Percentiles rank a stretch among this genome's conserved stretches.
These are phyloP conservation scores for Lepidiolamprologus cunningtoni DNA, from an alignment of 2,113 vertebrate genomes.

Conservation along the genomic window DNA sequence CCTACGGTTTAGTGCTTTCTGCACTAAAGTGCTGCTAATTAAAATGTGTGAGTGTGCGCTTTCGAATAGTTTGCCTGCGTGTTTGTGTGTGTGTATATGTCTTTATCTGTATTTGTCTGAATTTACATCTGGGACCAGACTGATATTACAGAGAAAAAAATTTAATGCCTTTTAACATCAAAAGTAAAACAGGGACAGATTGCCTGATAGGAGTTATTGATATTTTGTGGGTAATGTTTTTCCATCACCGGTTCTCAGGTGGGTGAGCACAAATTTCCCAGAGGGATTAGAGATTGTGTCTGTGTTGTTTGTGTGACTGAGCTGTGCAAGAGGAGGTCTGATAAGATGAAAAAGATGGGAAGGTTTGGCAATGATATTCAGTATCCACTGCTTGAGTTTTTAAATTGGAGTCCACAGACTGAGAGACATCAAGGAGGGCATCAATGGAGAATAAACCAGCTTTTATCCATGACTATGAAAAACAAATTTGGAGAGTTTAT, in stretches of 20 bases:
- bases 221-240: constrained; percentile 9
- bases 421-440: background rate
- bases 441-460: background rate
- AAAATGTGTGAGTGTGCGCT: constrained; percentile 28
- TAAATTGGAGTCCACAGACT: background rate
- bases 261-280: constrained; percentile 14
- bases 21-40: constrained; percentile 39
- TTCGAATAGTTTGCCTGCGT: background rate
- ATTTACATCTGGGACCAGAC: background rate
- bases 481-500: background rate
- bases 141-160: background rate
- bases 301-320: background rate
- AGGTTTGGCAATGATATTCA: background rate
- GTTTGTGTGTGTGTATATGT: background rate
- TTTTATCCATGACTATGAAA: background rate
- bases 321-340: background rate
- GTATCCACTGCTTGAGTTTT: background rate
- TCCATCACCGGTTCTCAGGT: constrained; percentile 9
- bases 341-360: background rate
- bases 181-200: background rate
- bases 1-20: constrained; percentile 21
- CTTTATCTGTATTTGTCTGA: background rate
- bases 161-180: background rate
- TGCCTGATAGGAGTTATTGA: constrained; percentile 16
- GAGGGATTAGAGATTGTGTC: background rate